Evolutionary conservation across 2,113 vertebrate species (phyloP), one percentile per base, ranked within the genome.

Genomic region (Typhlomys cinereus): DNA sequence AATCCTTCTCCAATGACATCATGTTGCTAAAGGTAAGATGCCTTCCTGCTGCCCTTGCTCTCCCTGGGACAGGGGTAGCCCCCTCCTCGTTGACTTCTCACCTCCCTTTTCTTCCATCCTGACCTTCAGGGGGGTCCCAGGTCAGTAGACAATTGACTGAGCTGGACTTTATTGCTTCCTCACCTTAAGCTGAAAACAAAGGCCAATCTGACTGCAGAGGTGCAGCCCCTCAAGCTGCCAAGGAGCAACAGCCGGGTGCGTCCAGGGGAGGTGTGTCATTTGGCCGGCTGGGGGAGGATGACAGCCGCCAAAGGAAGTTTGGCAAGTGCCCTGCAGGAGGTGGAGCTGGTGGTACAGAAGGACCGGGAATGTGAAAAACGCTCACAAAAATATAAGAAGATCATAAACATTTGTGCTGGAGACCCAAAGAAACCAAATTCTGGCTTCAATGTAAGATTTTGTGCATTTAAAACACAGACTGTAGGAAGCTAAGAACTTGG

Each of bases 21-120:
- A 96, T 96, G 96, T 7, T 96, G 8, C 86, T 96, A 3, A 57
- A 89, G 93, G 95, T 94, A 31, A 86, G 64, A 5, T 9, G 44
- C 14, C 3, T 20, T 39, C 92, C 6, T 48, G 10, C 31, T 5
- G 25, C 15, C 1, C 9, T 7, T n/a, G 18, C 4, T 50, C 4
- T 61, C 3, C 73, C 64, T 59, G 5, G 9, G 41, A 21, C 50
- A 61, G 4, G 11, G 15, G 4, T 25, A 27, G 17, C 10, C 21
- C n/a, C 23, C 48, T 46, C 18, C 23, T 1, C 62, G 14, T 7
- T 15, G 13, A 14, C 20, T 4, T 17, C 36, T 21, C n/a, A 21
- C 9, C 34, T 17, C 23, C 21, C 46, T 7, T 69, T 10, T 4
- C 7, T 70, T 34, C 13, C 67, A 21, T 18, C 15, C 39, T 39